These are phyloP conservation scores for Jacana jacana DNA, from an alignment of 2,113 vertebrate genomes.

Conservation along the genomic window DNA sequence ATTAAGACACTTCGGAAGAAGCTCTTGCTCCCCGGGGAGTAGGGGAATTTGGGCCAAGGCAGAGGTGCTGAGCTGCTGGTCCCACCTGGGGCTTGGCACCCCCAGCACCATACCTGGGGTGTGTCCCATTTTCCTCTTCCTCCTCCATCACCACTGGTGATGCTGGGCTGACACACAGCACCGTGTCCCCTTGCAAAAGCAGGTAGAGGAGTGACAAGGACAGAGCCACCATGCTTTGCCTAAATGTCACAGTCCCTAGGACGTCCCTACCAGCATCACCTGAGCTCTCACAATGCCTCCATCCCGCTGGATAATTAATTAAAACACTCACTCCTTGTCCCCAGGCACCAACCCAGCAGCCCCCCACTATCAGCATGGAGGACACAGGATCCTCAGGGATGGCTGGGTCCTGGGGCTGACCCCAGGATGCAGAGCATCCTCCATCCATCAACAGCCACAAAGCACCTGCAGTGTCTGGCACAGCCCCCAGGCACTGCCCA, in stretches of 20 bases:
- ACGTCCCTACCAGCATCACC: fast-evolving
- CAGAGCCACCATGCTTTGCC: background rate
- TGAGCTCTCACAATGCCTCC: fast-evolving
- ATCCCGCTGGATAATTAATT: background rate
- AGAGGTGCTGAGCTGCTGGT: background rate
- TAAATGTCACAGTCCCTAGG: background rate
- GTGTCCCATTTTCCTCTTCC: background rate
- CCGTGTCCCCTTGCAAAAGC: background rate
- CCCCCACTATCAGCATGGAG: fast-evolving
- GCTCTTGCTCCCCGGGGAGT: fast-evolving
- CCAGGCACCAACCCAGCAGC: background rate
- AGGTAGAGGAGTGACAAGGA: fast-evolving
- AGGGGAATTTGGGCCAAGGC: background rate
- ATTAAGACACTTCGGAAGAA: fast-evolving
- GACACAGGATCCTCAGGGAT: fast-evolving
- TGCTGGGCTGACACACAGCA: fast-evolving
- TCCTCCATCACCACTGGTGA: background rate
- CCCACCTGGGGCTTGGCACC: fast-evolving
- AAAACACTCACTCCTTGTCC: fast-evolving
- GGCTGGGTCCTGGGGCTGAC: background rate
- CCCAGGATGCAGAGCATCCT: background rate
- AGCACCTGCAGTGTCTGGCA: fast-evolving
- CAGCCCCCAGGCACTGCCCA: fast-evolving
- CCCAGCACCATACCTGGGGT: fast-evolving
- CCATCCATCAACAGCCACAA: fast-evolving